phyloP scores from a whole-genome alignment of 2,113 vertebrate species.

The Trematomus loennbergii region DNA sequence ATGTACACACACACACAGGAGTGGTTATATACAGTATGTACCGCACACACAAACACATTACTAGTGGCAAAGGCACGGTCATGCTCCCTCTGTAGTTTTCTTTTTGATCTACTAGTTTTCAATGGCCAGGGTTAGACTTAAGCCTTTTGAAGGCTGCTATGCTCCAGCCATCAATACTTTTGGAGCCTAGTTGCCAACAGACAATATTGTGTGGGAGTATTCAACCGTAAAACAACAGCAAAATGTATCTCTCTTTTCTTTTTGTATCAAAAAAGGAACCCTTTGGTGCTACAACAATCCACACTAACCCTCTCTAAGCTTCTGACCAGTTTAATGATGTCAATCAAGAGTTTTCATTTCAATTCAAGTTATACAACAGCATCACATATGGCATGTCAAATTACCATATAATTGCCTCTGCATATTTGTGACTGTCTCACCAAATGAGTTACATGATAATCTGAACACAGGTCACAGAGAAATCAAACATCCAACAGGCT shows the following conservation, averaged over 20 bases:
- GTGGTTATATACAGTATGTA: conserved; percentile 11
- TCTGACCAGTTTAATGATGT: neutral
- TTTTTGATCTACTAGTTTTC: conserved; percentile 24
- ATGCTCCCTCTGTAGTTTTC: neutral
- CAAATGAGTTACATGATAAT: neutral
- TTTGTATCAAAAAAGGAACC: neutral
- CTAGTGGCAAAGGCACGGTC: too few relatives aligned
- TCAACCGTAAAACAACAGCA: conserved; percentile 2
- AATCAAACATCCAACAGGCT: neutral
- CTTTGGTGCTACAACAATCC: neutral
- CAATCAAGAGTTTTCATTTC: neutral
- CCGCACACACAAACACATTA: neutral
- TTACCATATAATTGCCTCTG: neutral
- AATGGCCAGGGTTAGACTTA: conserved; percentile 35
- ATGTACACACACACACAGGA: neutral
- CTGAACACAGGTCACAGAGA: neutral
- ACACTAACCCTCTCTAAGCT: neutral
- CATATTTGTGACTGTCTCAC: neutral
- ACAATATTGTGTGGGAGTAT: conserved; percentile 27
- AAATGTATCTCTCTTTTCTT: neutral
- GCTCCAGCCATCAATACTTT: conserved; percentile 42
- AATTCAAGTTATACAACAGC: neutral
- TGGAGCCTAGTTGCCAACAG: conserved; percentile 4
- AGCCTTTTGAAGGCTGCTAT: conserved; percentile 25
- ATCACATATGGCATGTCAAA: neutral